phyloP scores from a whole-genome alignment of 2,797 vertebrate genomes.

The Discoglossus pictus region DNA sequence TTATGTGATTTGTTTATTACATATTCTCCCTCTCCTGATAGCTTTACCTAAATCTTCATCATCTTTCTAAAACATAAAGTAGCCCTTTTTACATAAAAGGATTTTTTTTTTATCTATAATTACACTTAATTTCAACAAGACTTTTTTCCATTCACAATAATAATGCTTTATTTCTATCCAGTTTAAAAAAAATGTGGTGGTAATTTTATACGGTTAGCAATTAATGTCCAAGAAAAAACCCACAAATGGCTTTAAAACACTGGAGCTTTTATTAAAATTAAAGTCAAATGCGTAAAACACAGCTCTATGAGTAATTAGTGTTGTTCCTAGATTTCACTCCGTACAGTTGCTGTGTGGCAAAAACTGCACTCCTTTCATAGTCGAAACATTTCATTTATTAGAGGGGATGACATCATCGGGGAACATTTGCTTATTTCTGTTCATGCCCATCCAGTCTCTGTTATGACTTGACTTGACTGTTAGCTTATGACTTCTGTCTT shows the following conservation, averaged over 20 bases:
- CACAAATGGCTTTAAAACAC: background rate
- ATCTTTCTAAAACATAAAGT: too few species aligned
- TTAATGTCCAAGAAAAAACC: too few species aligned
- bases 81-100: background rate
- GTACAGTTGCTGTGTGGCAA: slow-evolving; percentile 11
- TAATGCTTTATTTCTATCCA: too few species aligned
- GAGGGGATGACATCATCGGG: slow-evolving; percentile 25
- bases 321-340: slow-evolving; percentile 20
- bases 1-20: too few species aligned
- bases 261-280: background rate
- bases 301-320: slow-evolving; percentile 12
- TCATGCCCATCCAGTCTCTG: slow-evolving; percentile 38
- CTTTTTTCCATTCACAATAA: background rate
- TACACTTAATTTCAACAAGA: slow-evolving; percentile 1
- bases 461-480: slow-evolving; percentile 35
- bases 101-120: background rate
- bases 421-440: slow-evolving; percentile 38
- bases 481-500: slow-evolving; percentile 33
- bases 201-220: too few species aligned
- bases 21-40: too few species aligned
- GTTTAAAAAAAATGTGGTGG: too few species aligned
- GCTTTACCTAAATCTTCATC: too few species aligned
- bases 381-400: slow-evolving; percentile 13
- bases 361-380: background rate
- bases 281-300: background rate